phyloP scores from a whole-genome alignment of 1,140 invertebrate species.

The Portunus trituberculatus region DNA sequence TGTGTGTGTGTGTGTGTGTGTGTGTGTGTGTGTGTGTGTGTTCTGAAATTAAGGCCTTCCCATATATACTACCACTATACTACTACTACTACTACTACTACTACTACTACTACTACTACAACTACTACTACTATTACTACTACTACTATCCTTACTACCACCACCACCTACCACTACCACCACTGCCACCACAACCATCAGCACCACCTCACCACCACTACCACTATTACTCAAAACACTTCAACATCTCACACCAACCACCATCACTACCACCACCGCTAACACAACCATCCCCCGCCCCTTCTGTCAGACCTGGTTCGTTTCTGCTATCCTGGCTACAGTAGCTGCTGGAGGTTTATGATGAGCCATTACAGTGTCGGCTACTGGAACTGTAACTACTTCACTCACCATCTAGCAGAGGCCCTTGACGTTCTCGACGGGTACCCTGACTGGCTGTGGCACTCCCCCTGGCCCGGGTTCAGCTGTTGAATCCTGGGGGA shows the following conservation, averaged over 20 bases:
- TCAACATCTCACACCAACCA: neutral
- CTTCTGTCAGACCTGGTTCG: constrained; percentile 33
- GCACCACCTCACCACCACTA: neutral
- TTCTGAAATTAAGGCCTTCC: too few relatives aligned
- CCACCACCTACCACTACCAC: too few relatives aligned
- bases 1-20: too few relatives aligned
- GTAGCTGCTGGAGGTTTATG: constrained; percentile 41
- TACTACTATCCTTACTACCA: too few relatives aligned
- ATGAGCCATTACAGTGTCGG: constrained; percentile 44
- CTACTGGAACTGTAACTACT: constrained; percentile 50
- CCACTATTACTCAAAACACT: neutral
- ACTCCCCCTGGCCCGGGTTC: constrained; percentile 40
- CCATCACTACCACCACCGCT: neutral
- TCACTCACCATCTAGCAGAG: constrained; percentile 27
- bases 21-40: too few relatives aligned
- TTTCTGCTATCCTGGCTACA: constrained; percentile 34
- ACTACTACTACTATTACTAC: too few relatives aligned
- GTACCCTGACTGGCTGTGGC: constrained; percentile 33
- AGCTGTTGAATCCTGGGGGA: neutral
- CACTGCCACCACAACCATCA: too few relatives aligned
- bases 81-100: too few relatives aligned
- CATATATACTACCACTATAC: too few relatives aligned
- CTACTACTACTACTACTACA: too few relatives aligned
- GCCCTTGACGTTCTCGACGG: neutral
- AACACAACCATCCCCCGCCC: neutral